Base-by-base conservation (phyloP, 1,140 invertebrate genomes). In the Anastrepha ludens region DNA sequence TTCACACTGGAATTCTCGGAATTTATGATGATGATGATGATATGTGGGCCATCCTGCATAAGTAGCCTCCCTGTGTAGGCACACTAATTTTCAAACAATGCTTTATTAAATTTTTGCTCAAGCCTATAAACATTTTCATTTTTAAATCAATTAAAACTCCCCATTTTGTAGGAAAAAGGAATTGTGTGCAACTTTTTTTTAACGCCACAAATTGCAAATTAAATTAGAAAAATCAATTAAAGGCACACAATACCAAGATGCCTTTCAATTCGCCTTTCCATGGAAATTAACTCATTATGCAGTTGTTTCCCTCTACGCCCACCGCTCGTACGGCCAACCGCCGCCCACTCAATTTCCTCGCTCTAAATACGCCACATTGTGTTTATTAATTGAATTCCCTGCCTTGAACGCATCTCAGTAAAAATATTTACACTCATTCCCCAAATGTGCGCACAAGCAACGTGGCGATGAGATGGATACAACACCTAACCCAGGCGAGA, bases 191-290 rank as follows among this genome's bases (percentile, higher is more conserved):
- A 67, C 29, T 3, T 20, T 67, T 44, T 29, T 74, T 3, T 47
- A 15, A 17, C 44, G 67, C n/a, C 44, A 20, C 50, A 55, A 81
- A 20, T 55, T 20, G 15, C 20, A 55, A 81, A 81, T 55, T 81
- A 81, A 81, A 55, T 81, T 6, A 81, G 74, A 81, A 81, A 81
- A 81, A 81, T 81, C 47, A 81, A 81, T 81, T 81, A 81, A 81
- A 20, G 9, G 17, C 47, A 81, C 74, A 81, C 74, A 81, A 81
- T 81, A 81, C 39, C n/a, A 17, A 55, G 11, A 41, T 7, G n/a
- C 17, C 9, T 81, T 55, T 55, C 41, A 20, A 50, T 81, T 81
- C n/a, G 44, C 74, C 47, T n/a, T 20, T 20, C 20, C n/a, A 55
- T 20, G 44, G 47, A 81, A 55, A 81, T 81, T 81, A 55, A 81